Conservation (phyloP, 64 coral and sea anemone genomes). For the Anthopleura sola region DNA sequence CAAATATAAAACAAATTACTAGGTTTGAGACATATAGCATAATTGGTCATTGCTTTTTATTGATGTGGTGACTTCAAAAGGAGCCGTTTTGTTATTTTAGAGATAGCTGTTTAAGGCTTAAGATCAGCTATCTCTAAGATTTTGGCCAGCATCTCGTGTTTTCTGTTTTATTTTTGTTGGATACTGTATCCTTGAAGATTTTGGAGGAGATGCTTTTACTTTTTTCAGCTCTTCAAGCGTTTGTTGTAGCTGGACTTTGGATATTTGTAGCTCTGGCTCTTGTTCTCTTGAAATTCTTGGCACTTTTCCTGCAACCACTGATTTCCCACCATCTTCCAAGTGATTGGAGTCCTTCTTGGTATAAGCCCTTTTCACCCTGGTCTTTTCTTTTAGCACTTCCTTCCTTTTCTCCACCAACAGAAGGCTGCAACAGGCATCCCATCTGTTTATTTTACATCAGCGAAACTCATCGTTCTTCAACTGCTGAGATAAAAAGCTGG, state of each 20-base stretch:
- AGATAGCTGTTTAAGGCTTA: too few species aligned
- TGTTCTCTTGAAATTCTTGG: background rate
- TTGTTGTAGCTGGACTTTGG: background rate
- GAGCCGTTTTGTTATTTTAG: too few species aligned
- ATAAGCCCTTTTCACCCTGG: background rate
- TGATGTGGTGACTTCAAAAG: too few species aligned
- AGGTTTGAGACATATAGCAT: too few species aligned
- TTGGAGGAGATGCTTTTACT: background rate
- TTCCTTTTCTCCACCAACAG: conserved; percentile 23
- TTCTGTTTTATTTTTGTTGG: background rate
- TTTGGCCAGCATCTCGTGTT: background rate
- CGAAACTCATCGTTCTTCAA: conserved; percentile 29
- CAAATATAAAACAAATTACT: too few species aligned
- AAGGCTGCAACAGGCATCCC: conserved; percentile 24
- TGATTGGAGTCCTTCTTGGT: background rate
- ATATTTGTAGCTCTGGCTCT: background rate
- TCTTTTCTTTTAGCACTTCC: background rate
- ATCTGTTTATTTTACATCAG: conserved; percentile 4
- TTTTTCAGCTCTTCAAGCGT: background rate
- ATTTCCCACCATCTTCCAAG: conserved; percentile 19
- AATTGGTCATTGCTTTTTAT: too few species aligned
- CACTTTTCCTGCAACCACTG: background rate
- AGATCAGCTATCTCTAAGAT: background rate
- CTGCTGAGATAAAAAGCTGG: background rate
- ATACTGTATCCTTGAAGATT: background rate